Conservation (phyloP, 2,797 vertebrate genomes). For the Ctenopoma kingsleyae region DNA sequence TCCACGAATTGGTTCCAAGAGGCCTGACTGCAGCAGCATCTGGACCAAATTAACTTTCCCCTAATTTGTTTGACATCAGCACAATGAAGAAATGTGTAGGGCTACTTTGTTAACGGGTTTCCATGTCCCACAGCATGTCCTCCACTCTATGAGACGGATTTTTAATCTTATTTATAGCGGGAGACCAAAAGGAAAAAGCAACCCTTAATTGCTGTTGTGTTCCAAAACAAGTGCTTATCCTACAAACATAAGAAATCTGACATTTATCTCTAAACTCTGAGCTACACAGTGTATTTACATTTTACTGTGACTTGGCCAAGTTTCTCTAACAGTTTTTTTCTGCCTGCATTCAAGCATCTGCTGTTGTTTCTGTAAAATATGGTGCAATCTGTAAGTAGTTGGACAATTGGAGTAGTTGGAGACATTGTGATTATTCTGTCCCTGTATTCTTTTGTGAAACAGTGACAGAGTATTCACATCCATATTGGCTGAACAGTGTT, state of each 20-base stretch:
- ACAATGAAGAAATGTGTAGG: conserved; percentile 12
- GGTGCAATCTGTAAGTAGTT: neutral
- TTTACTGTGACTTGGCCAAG: conserved; percentile 14
- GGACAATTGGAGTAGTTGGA: too few species aligned
- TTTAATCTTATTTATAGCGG: conserved; percentile 5
- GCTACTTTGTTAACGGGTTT: conserved; percentile 33
- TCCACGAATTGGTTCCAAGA: conserved; percentile 40
- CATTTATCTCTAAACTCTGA: conserved; percentile 34
- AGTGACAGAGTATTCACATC: neutral
- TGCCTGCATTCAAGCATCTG: conserved; percentile 21
- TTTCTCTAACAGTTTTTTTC: conserved; percentile 23
- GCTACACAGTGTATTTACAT: conserved; percentile 28
- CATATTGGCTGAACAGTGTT: neutral
- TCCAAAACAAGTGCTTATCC: conserved; percentile 20
- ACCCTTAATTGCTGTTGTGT: conserved; percentile 16
- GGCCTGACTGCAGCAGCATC: conserved; percentile 34
- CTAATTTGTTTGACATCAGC: conserved; percentile 46
- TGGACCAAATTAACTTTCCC: conserved; percentile 34
- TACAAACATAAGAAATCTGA: conserved; percentile 22
- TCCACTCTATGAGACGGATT: neutral
- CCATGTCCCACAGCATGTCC: conserved; percentile 1
- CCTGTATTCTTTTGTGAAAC: too few species aligned
- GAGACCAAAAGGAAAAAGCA: conserved; percentile 16
- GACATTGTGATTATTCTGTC: neutral
- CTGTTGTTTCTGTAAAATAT: neutral